Percentiles rank a stretch among this genome's conserved stretches.
These are phyloP conservation scores for Cabera pusaria DNA, from an alignment of 2,888 invertebrate genomes.

Conservation along the genomic window DNA sequence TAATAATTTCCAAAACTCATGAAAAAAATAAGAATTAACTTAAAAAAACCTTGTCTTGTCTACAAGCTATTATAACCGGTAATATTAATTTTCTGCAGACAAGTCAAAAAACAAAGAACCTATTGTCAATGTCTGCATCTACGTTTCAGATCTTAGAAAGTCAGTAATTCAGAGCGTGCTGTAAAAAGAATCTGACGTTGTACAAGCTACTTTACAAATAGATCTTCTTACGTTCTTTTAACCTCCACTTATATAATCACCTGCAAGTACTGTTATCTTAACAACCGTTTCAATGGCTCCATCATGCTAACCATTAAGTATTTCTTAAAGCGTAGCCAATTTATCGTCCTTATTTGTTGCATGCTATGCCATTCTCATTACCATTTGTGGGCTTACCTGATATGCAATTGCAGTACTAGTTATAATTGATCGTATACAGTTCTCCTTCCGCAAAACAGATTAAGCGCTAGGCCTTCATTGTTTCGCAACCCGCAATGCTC, in stretches of 20 bases:
- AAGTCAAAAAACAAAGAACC: conserved; percentile 31
- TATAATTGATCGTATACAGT: conserved; percentile 48
- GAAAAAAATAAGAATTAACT: no score
- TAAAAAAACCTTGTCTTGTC: no score
- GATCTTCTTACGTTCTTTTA: conserved; percentile 4
- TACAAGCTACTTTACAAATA: conserved; percentile 4
- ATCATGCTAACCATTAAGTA: conserved; percentile 8
- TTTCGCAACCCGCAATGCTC: conserved; percentile 77
- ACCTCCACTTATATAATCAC: conserved; percentile 10
- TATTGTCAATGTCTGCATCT: conserved; percentile 31
- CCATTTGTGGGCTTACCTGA: conserved; percentile 14
- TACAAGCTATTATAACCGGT: conserved; percentile 11
- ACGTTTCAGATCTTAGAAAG: conserved; percentile 34
- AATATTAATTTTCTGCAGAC: conserved; percentile 27
- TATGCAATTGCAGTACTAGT: conserved; percentile 17
- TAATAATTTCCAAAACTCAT: no score
- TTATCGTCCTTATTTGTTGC: conserved; percentile 12
- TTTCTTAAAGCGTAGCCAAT: conserved; percentile 9
- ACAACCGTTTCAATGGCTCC: conserved; percentile 9
- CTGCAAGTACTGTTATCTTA: conserved; percentile 1
- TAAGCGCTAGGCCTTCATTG: conserved; percentile 67
- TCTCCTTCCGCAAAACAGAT: conserved; percentile 67
- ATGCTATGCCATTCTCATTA: conserved; percentile 9
- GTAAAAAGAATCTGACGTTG: no score
- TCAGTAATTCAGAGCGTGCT: conserved; percentile 22